Evolutionary conservation across 2,113 vertebrate genomes (phyloP).

Genomic region (Callochromis pleurospilus): DNA sequence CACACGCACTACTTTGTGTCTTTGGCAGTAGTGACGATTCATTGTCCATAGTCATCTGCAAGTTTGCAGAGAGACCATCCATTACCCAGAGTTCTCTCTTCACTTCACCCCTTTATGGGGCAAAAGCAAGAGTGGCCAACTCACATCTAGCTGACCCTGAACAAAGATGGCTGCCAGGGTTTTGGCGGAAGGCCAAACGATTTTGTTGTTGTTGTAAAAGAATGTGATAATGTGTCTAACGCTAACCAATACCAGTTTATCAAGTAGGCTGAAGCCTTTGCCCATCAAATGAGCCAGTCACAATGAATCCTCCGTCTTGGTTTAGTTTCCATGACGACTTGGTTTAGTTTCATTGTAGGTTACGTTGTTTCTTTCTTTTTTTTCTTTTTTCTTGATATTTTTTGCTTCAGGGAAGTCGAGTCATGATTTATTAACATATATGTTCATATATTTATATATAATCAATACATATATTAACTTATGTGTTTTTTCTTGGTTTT

Average conservation of each 20-base stretch:
- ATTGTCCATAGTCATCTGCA: conserved; percentile 49
- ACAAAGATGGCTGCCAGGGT: conserved; percentile 50
- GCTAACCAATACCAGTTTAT: conserved; percentile 46
- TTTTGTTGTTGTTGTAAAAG: conserved; percentile 42
- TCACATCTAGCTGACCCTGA: conserved; percentile 7
- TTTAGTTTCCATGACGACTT: conserved; percentile 56
- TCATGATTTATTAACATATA: conserved; percentile 72
- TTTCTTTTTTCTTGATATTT: conserved; percentile 12
- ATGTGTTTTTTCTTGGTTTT: conserved; percentile 25
- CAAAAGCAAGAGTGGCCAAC: background rate
- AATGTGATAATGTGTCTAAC: conserved; percentile 40
- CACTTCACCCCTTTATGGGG: background rate
- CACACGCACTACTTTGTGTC: conserved; percentile 41
- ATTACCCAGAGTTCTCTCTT: conserved; percentile 40
- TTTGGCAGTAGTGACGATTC: conserved; percentile 49
- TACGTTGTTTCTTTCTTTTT: background rate
- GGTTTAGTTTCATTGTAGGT: conserved; percentile 42
- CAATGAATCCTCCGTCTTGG: conserved; percentile 32
- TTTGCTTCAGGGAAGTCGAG: conserved; percentile 59
- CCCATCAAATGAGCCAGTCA: conserved; percentile 10
- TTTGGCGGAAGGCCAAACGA: conserved; percentile 38
- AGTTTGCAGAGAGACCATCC: conserved; percentile 33
- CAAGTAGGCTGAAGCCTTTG: conserved; percentile 9
- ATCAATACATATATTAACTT: conserved; percentile 72
- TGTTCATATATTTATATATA: conserved; percentile 73